phyloP scores from a whole-genome alignment of 2,113 vertebrate genomes.

The Theristicus caerulescens region DNA sequence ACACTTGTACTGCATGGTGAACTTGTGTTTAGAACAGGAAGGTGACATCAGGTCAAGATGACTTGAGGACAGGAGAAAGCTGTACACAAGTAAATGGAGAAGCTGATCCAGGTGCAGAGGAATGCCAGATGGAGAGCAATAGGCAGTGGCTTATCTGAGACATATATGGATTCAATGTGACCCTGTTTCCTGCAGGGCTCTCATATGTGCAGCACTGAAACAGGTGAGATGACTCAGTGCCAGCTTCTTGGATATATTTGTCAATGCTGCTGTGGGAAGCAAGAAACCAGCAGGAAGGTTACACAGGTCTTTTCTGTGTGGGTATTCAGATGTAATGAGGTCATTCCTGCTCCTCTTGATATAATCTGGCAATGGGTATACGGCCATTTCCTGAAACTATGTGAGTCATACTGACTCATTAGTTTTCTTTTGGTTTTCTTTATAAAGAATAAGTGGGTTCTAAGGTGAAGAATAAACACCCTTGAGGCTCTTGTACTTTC shows the following conservation, averaged over 20 bases:
- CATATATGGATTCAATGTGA: not conserved
- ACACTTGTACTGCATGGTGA: not conserved
- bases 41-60: not conserved
- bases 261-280: not conserved
- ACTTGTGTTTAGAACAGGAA: not conserved
- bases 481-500: not conserved
- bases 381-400: not conserved
- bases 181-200: not conserved
- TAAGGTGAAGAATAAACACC: not conserved
- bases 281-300: not conserved
- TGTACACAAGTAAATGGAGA: not conserved
- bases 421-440: not conserved
- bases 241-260: not conserved
- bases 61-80: not conserved
- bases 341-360: not conserved
- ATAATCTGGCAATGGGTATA: not conserved
- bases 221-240: not conserved
- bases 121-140: rapidly evolving
- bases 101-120: not conserved
- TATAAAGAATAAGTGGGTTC: not conserved
- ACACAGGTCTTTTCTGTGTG: not conserved
- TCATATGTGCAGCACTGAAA: not conserved
- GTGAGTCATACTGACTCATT: not conserved
- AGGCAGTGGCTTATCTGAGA: not conserved
- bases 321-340: not conserved